Evolutionary conservation across 2,113 vertebrate genomes (phyloP), one percentile per base, ranked within the genome.

Genomic region (Microcebus griseorufus): DNA sequence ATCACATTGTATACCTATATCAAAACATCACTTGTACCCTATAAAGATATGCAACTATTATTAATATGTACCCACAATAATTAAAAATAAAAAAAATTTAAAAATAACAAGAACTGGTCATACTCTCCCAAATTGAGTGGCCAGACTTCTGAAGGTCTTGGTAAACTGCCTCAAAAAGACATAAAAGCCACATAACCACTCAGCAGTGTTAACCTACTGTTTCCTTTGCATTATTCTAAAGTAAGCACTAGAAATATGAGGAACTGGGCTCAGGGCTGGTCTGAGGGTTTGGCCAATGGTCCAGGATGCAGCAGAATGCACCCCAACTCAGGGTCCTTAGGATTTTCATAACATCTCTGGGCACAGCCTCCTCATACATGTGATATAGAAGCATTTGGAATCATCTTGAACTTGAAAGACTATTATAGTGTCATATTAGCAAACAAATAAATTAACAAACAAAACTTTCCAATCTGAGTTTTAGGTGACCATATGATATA

Each of bases 241-340:
- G 34, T 34, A n/a, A 79, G 18, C 17, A 13, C 32, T 55, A 55
- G 76, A 79, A 23, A 55, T n/a, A 34, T 13, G 17, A 53, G 42
- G 17, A 23, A 34, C 4, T 25, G 34, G 14, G 37, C 4, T 13
- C 17, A 4, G 62, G 42, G 18, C 3, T 37, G 17, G 14, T 69
- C 23, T 10, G 25, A 14, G 34, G 27, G 3, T 14, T 3, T 0
- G 12, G 23, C 11, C 29, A 16, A 27, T 1, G 3, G 13, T 1
- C 48, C 37, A 69, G 10, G 16, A 39, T 29, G 4, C 7, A 22
- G 7, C 32, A 58, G 70, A 42, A 27, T 0, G 4, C 0, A 2
- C 32, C 83, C 0, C 1, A 17, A 9, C 78, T 39, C 1, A 8
- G 23, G 27, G 51, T 23, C 34, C 53, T 32, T 1, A 4, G 9